Evolutionary conservation across 37 sponge, comb jelly and placozoan genomes (phyloP).

Genomic region (Mnemiopsis leidyi): DNA sequence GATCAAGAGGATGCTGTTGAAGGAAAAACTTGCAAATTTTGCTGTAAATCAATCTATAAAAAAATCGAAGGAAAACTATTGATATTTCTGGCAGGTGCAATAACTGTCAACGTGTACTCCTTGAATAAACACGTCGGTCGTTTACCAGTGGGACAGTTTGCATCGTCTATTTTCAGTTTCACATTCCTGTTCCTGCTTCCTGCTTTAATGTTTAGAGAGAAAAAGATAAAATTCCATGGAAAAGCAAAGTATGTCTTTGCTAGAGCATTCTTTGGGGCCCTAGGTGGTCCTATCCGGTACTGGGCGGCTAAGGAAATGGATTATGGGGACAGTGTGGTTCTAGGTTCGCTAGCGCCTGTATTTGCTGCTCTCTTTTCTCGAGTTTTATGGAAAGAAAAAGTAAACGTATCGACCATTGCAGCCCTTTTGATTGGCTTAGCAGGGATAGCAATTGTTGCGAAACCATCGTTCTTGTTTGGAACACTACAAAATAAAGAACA

Average conservation of each 20-base stretch:
- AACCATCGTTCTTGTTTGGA: slow-evolving; percentile 32
- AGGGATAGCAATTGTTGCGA: not conserved
- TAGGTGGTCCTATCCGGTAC: not conserved
- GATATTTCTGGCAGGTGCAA: not conserved
- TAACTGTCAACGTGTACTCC: not conserved
- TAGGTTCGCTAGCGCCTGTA: not conserved
- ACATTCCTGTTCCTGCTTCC: not conserved
- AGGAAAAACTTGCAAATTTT: too few species aligned
- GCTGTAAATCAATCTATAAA: not conserved
- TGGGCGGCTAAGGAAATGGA: slow-evolving; percentile 13
- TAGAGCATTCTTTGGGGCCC: not conserved
- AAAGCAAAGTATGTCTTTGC: slow-evolving; percentile 17
- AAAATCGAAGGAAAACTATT: not conserved
- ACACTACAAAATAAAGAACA: not conserved
- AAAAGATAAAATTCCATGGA: not conserved
- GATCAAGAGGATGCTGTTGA: too few species aligned
- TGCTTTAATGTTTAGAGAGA: not conserved
- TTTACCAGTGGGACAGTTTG: slow-evolving; percentile 27
- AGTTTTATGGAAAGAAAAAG: slow-evolving; percentile 37
- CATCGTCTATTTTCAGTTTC: not conserved
- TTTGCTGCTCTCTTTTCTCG: slow-evolving; percentile 39
- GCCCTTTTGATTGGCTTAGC: not conserved
- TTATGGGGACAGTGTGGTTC: not conserved
- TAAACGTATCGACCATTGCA: not conserved
- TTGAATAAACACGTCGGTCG: not conserved